Base-by-base conservation (phyloP, 1,140 invertebrate species). In the Drosophila fuyamai region DNA sequence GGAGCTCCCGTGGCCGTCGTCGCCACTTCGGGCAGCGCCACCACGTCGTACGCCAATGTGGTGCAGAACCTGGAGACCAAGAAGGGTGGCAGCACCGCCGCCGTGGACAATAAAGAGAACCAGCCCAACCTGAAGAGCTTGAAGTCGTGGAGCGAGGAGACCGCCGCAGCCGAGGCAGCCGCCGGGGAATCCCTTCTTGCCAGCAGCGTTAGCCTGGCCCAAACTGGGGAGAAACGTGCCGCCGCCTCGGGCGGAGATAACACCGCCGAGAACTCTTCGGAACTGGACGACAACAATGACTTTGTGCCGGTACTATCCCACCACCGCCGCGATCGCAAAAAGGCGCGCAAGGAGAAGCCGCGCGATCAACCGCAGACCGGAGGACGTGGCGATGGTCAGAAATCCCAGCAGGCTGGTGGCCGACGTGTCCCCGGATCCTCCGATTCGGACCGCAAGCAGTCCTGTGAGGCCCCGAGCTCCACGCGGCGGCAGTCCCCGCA, bases 221-320 rank as follows among this genome's bases (percentile, higher is more conserved):
- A 71, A n/a, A 48, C 76, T 40, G 89, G 91, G 13, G 91, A 91
- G 48, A 92, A 92, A 54, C 91, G 91, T 44, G 76, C 91, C 6
- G 89, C 91, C 1, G 76, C 79, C 13, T 76, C 68, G 1, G 83
- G 83, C 16, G 86, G 82, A 7, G 91, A 92, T 43, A 92, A 84
- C 51, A 89, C 89, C 27, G 91, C 91, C 43, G 91, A 92, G 55
- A 92, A 92, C 35, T 92, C 91, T n/a, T 92, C 91, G 12, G 92
- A 92, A 79, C 38, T 92, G 56, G 93, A 94, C 71, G 93, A 94
- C 58, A 93, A 93, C 85, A 92, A 78, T 66, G 92, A 92, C 51
- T 94, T 94, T 90, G 93, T 93, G 56, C 93, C 93, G 13, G 93
- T 94, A 36, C 80, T 93, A 41, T 93, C 91, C 51, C 92, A 94